Evolutionary conservation across 2,888 invertebrate genomes (phyloP), one percentile per base, ranked within the genome.

Genomic region (Colostygia pectinataria): DNA sequence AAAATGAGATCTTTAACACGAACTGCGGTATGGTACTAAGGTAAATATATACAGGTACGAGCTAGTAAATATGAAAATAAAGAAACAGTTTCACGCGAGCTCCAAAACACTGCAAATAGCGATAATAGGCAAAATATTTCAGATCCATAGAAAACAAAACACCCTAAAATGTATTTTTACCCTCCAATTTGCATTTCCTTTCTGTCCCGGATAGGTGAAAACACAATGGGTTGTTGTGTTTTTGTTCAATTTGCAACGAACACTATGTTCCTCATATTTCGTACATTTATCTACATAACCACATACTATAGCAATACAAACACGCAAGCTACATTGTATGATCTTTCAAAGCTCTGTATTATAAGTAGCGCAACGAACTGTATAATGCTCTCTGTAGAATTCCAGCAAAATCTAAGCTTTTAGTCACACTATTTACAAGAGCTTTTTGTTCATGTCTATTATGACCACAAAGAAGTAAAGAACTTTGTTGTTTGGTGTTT

Each of bases 171-270:
- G 13, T 13, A 20, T 34, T 42, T 14, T 13, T 43, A 40, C 28
- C 25, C 38, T 28, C 4, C 28, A 28, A 33, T 51, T 37, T 34
- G 39, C 20, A 44, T 25, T 51, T 10, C 31, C 41, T 15, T 31
- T 45, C 28, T 27, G 23, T 40, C 34, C 34, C 15, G 25, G 25
- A 13, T 18, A 24, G 13, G 31, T 28, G 39, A 29, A 36, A 31
- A 18, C 29, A 43, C 39, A 50, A 50, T 50, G 44, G 40, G 9
- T 36, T 36, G 36, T 31, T 44, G 31, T 36, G 36, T 31, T 44
- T 29, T 36, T 40, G 29, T 50, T 24, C 44, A 44, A 50, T 44
- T 50, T 36, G 39, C 40, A 39, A 34, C 28, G 9, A 31, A 31
- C 32, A 39, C 9, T 18, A 25, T n/a, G 13, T n/a, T 33, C 32